Evolutionary conservation across 2,888 invertebrate genomes (phyloP).

Genomic region (Melolontha melolontha): DNA sequence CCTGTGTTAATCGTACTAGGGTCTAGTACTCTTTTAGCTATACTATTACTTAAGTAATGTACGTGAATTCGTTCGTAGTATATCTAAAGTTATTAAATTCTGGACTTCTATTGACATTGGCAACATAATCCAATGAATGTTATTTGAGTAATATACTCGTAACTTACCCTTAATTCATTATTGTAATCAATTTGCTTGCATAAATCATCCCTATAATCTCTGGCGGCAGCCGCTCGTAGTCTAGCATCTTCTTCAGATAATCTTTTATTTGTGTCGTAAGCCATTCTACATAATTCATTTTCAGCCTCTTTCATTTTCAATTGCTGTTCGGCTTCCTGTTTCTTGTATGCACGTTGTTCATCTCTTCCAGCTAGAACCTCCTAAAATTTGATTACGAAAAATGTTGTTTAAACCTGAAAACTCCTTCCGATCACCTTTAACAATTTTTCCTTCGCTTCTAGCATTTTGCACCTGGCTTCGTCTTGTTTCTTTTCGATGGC

Average conservation of each 20-base stretch:
- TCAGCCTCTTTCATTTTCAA: conserved; percentile 58
- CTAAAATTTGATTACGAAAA: conserved; percentile 49
- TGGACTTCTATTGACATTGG: no score
- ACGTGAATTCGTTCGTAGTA: no score
- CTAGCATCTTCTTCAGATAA: conserved; percentile 59
- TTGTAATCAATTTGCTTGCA: conserved; percentile 63
- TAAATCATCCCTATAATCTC: conserved; percentile 61
- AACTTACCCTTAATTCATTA: conserved; percentile 58
- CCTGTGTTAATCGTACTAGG: no score
- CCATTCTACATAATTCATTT: conserved; percentile 58
- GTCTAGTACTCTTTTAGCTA: no score
- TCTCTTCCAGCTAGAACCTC: conserved; percentile 58
- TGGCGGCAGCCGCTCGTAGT: conserved; percentile 53
- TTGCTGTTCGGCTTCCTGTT: conserved; percentile 56
- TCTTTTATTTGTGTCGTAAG: conserved; percentile 58
- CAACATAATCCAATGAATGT: no score
- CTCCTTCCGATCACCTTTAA: conserved; percentile 51
- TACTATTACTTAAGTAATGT: no score
- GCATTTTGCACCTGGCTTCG: conserved; percentile 58
- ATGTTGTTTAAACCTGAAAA: not conserved
- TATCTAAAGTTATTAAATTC: no score
- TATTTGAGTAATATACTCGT: no score
- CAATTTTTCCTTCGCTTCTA: conserved; percentile 56
- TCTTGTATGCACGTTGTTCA: conserved; percentile 59
- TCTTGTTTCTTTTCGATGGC: conserved; percentile 58